These are phyloP conservation scores for Anastatus disparis DNA, from an alignment of 1,140 invertebrate genomes.

Conservation along the genomic window DNA sequence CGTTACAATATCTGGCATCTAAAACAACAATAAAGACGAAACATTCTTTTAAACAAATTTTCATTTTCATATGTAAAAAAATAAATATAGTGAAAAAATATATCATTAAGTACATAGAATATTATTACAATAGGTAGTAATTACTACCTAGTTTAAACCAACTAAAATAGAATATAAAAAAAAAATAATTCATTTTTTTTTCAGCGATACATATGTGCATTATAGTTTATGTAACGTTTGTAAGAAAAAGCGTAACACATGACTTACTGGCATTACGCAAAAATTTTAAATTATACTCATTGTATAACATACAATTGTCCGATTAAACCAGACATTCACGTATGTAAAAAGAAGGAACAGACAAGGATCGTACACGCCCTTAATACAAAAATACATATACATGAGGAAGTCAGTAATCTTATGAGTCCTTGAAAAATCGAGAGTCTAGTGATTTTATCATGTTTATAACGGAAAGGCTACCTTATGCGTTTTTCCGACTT, in stretches of 20 bases:
- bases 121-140: neutral
- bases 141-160: too few relatives aligned
- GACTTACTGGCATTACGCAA: too few relatives aligned
- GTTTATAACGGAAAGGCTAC: neutral
- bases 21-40: conserved; percentile 28
- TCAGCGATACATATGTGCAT: neutral
- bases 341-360: neutral
- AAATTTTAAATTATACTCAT: conserved; percentile 3
- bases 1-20: conserved; percentile 70
- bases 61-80: neutral
- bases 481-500: conserved; percentile 13
- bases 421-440: conserved; percentile 10
- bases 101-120: neutral
- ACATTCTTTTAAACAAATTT: neutral
- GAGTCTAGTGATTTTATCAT: neutral
- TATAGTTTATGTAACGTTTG: neutral
- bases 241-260: too few relatives aligned
- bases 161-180: too few relatives aligned
- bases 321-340: neutral
- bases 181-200: neutral
- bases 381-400: neutral
- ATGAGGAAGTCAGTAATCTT: neutral
- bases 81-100: neutral
- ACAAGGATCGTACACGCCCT: neutral
- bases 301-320: neutral